Conservation (phyloP, 2,888 invertebrate genomes). For the Nyleta sp. region DNA sequence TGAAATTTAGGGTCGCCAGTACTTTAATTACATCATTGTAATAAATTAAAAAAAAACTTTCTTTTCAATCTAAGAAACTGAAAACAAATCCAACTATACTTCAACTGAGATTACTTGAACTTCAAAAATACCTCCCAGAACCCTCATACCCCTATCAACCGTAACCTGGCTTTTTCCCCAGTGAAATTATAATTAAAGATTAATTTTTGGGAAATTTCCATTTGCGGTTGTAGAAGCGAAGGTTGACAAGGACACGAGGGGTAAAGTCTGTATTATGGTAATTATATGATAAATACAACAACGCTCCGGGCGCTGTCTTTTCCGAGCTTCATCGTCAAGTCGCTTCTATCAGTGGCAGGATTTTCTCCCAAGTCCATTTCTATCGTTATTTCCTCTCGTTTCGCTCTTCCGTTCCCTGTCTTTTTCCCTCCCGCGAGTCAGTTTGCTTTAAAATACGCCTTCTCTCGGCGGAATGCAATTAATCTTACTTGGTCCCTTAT, state of each 20-base stretch:
- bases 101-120: no score
- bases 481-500: conserved; percentile 79
- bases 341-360: conserved; percentile 77
- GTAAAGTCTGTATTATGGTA: conserved; percentile 81
- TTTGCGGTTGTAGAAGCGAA: conserved; percentile 76
- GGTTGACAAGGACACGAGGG: conserved; percentile 64
- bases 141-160: background rate
- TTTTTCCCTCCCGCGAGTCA: conserved; percentile 41
- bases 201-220: conserved; percentile 80
- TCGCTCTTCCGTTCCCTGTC: conserved; percentile 53
- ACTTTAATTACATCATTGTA: no score
- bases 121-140: no score
- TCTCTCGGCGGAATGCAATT: conserved; percentile 80
- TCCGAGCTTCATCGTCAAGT: conserved; percentile 67
- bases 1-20: no score
- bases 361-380: conserved; percentile 73
- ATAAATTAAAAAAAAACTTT: no score
- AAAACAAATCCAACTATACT: no score
- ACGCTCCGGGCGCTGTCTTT: conserved; percentile 79
- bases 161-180: conserved; percentile 8
- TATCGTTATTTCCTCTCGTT: conserved; percentile 72
- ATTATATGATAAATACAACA: conserved; percentile 83
- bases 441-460: conserved; percentile 79
- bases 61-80: no score
- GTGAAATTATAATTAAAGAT: conserved; percentile 58